These are phyloP conservation scores for Drosophila nigricruria DNA, from an alignment of 2,888 invertebrate species.

Conservation along the genomic window DNA sequence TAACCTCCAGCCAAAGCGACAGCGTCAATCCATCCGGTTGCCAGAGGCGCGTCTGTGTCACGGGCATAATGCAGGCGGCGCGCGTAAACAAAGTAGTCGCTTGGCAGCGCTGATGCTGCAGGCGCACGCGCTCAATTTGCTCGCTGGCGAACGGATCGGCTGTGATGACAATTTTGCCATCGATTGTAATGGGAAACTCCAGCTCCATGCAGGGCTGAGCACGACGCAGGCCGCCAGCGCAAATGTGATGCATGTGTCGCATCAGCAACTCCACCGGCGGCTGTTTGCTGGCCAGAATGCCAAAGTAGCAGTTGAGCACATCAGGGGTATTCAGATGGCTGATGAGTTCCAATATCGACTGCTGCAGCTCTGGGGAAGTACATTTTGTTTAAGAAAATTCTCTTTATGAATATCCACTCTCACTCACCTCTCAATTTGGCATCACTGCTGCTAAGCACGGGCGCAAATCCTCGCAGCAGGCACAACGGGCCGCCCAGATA, in stretches of 20 bases:
- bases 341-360: slow-evolving; percentile 88
- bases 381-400: too few relatives aligned
- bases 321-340: slow-evolving; percentile 85
- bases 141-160: slow-evolving; percentile 75
- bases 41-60: slow-evolving; percentile 83
- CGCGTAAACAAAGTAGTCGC: slow-evolving; percentile 82
- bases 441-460: slow-evolving; percentile 81
- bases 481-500: slow-evolving; percentile 84
- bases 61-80: slow-evolving; percentile 83
- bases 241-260: slow-evolving; percentile 86
- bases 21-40: slow-evolving; percentile 82
- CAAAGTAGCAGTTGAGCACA: slow-evolving; percentile 87
- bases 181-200: slow-evolving; percentile 82
- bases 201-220: slow-evolving; percentile 83
- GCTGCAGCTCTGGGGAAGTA: slow-evolving; percentile 87
- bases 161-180: slow-evolving; percentile 80
- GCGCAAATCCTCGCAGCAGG: slow-evolving; percentile 83
- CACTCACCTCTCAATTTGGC: slow-evolving; percentile 75
- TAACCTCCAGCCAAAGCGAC: slow-evolving; percentile 83
- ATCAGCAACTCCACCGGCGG: slow-evolving; percentile 87
- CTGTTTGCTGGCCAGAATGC: slow-evolving; percentile 87
- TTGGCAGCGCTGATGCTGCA: slow-evolving; percentile 81
- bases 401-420: background rate
- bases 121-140: slow-evolving; percentile 82
- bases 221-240: slow-evolving; percentile 72